Percentiles rank a stretch among this genome's conserved stretches.
These are phyloP conservation scores for Microcebus griseorufus DNA, from an alignment of 2,113 vertebrate genomes.

Conservation along the genomic window DNA sequence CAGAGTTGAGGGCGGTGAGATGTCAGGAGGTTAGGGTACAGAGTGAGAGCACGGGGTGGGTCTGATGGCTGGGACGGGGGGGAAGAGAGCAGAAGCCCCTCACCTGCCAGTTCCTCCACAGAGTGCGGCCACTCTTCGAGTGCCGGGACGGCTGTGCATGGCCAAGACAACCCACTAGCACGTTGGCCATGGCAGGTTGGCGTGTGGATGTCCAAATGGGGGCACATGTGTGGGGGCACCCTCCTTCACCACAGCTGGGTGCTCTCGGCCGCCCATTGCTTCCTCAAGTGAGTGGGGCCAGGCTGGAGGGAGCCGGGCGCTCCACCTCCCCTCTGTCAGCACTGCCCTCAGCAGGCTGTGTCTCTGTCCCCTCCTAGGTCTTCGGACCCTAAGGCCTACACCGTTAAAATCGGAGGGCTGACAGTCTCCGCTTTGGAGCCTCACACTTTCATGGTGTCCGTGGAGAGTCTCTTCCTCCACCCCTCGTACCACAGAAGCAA, in stretches of 20 bases:
- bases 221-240: slow-evolving; percentile 35
- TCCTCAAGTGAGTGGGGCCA: neutral
- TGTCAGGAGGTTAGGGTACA: neutral
- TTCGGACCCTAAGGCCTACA: neutral
- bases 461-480: neutral
- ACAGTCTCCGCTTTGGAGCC: neutral
- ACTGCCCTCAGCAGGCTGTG: neutral
- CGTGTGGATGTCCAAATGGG: rapidly evolving
- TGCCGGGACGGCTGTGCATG: neutral
- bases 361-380: neutral
- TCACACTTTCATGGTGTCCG: neutral
- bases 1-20: neutral
- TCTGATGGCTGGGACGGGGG: neutral
- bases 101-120: neutral
- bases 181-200: slow-evolving; percentile 72
- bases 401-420: neutral
- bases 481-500: neutral
- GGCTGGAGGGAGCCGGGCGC: neutral
- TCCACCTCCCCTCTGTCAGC: neutral
- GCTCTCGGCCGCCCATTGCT: slow-evolving; percentile 71
- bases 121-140: neutral
- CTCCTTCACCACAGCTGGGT: slow-evolving; percentile 53
- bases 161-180: neutral
- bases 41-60: neutral
- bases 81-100: neutral